phyloP scores from a whole-genome alignment of 2,797 vertebrate species.

The Chaenodraco wilsoni region DNA sequence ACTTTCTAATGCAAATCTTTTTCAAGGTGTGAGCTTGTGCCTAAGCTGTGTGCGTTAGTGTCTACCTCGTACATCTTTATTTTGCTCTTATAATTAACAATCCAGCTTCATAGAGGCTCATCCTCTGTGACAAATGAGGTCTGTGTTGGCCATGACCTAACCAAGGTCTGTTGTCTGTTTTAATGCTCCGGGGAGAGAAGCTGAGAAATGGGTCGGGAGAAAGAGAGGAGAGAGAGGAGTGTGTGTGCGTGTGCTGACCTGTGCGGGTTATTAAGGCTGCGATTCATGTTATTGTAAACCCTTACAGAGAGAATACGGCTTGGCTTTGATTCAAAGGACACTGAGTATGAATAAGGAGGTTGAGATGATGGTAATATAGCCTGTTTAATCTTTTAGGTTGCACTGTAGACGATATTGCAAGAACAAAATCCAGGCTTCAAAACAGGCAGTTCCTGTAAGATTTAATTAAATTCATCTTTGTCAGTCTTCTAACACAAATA shows the following conservation, averaged over 20 bases:
- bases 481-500: conserved; percentile 22
- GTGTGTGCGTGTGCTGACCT: conserved; percentile 66
- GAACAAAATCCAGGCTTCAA: conserved; percentile 32
- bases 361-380: conserved; percentile 27
- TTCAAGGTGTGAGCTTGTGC: conserved; percentile 25
- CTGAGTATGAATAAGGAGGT: conserved; percentile 52
- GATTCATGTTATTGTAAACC: conserved; percentile 68
- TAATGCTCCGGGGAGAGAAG: conserved; percentile 70
- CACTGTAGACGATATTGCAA: conserved; percentile 8
- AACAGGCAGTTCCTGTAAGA: conserved; percentile 36
- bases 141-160: conserved; percentile 78
- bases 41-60: conserved; percentile 10
- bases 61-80: conserved; percentile 73
- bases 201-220: conserved; percentile 71
- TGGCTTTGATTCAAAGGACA: conserved; percentile 73
- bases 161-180: conserved; percentile 76
- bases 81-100: conserved; percentile 79
- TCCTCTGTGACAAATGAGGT: conserved; percentile 81
- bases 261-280: conserved; percentile 62
- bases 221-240: conserved; percentile 45
- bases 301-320: conserved; percentile 46
- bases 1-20: conserved; percentile 38
- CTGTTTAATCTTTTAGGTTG: conserved; percentile 45
- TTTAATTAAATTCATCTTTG: conserved; percentile 51
- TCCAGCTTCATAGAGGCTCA: conserved; percentile 68